Percentiles rank a stretch among this genome's conserved stretches.
These are phyloP conservation scores for Hirudinaria manillensis DNA, from an alignment of 2,888 invertebrate genomes.

Conservation along the genomic window DNA sequence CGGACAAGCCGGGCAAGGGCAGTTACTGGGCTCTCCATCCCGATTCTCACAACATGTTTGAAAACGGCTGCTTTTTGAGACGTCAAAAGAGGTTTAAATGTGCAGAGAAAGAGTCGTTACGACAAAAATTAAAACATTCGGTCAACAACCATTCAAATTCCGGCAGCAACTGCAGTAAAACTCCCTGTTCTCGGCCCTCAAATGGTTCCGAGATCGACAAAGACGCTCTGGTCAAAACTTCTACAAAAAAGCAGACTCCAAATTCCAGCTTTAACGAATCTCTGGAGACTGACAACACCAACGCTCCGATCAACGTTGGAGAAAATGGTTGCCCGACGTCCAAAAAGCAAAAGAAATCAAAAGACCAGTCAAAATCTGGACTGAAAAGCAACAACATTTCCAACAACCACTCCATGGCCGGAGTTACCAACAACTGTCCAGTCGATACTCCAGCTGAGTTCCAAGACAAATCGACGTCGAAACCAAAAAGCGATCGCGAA, in stretches of 20 bases:
- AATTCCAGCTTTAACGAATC: too few relatives aligned
- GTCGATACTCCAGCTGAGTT: neutral
- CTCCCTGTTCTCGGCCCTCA: neutral
- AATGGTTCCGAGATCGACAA: neutral
- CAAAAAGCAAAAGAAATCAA: neutral
- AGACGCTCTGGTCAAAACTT: neutral
- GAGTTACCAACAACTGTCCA: neutral
- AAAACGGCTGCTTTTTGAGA: conserved; percentile 93
- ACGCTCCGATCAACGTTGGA: neutral
- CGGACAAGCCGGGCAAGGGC: conserved; percentile 97
- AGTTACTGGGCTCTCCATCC: conserved; percentile 98
- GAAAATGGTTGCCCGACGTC: neutral
- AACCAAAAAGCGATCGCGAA: conserved; percentile 11
- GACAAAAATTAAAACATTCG: conserved; percentile 27
- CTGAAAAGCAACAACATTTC: neutral
- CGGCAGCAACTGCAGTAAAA: conserved; percentile 8
- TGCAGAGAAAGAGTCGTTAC: conserved; percentile 32
- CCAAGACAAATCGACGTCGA: neutral
- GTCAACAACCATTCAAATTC: neutral
- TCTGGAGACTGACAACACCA: neutral
- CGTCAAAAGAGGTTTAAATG: conserved; percentile 91
- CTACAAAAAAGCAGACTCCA: too few relatives aligned
- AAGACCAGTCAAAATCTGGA: neutral
- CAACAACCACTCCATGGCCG: neutral
- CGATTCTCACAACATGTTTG: conserved; percentile 98